Conservation (phyloP, 2,797 vertebrate genomes). For the Trichosurus vulpecula region DNA sequence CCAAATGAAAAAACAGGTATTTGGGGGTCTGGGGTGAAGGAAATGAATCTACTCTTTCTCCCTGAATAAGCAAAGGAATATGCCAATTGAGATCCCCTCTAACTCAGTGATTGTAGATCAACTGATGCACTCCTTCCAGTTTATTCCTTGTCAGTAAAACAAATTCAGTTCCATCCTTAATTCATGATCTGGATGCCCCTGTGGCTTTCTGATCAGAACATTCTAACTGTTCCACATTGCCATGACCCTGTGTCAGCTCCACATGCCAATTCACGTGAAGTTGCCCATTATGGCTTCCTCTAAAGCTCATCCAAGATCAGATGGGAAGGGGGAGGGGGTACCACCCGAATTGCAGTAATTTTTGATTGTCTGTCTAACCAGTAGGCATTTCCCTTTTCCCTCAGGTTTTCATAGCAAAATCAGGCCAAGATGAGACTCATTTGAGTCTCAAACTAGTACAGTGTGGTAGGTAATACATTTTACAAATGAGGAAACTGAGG, state of each 20-base stretch:
- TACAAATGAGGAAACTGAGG: background rate
- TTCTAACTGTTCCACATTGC: background rate
- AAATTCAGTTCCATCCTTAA: background rate
- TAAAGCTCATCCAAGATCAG: background rate
- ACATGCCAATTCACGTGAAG: background rate
- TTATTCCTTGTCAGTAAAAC: background rate
- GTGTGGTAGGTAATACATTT: background rate
- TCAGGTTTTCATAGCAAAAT: background rate
- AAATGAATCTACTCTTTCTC: background rate
- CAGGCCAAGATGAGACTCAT: background rate
- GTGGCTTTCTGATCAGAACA: background rate
- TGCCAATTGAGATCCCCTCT: background rate
- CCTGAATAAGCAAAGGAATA: background rate
- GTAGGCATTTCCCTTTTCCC: background rate
- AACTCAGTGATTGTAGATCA: background rate
- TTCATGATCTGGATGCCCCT: background rate
- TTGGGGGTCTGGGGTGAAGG: too few species aligned
- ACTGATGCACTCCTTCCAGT: too few species aligned
- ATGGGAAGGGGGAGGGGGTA: background rate
- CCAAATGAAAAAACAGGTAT: too few species aligned
- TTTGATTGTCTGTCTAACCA: background rate
- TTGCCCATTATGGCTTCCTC: background rate
- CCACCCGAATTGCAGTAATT: background rate
- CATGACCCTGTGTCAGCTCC: background rate
- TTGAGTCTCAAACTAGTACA: background rate